A percentile compares a stretch with the other conserved stretches of the same genome.
Conservation (phyloP, 2,888 invertebrate species). For the Nineta flava region DNA sequence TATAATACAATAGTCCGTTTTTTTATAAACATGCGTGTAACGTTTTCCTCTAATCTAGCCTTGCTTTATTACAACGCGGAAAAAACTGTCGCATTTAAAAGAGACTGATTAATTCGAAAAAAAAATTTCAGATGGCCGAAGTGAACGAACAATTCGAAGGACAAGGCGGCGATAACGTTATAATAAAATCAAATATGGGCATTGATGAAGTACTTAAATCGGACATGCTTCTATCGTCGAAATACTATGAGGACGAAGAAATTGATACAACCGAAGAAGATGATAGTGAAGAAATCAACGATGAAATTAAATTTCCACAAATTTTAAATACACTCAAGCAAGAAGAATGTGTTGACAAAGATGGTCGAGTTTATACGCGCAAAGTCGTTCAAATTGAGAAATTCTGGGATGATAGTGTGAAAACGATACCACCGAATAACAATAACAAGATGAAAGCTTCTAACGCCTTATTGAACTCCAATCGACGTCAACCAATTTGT, state of each 20-base stretch:
- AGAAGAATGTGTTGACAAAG: constrained; percentile 32
- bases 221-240: neutral
- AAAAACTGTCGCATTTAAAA: too few relatives aligned
- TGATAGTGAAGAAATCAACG: constrained; percentile 11
- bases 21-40: too few relatives aligned
- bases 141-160: neutral
- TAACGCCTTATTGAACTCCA: neutral
- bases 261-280: constrained; percentile 6
- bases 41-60: too few relatives aligned
- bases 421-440: constrained; percentile 14
- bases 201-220: constrained; percentile 8
- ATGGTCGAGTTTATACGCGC: constrained; percentile 31
- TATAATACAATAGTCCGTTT: too few relatives aligned
- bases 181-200: neutral
- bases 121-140: constrained; percentile 8
- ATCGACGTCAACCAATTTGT: constrained; percentile 9
- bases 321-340: constrained; percentile 29
- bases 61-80: too few relatives aligned
- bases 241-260: too few relatives aligned
- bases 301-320: constrained; percentile 22
- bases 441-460: too few relatives aligned
- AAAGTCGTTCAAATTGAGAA: constrained; percentile 42
- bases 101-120: neutral
- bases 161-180: too few relatives aligned
- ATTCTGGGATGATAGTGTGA: constrained; percentile 31